Evolutionary conservation across 1,140 invertebrate species (phyloP), one percentile per base, ranked within the genome.

Genomic region (Drosophila nigromelanica): DNA sequence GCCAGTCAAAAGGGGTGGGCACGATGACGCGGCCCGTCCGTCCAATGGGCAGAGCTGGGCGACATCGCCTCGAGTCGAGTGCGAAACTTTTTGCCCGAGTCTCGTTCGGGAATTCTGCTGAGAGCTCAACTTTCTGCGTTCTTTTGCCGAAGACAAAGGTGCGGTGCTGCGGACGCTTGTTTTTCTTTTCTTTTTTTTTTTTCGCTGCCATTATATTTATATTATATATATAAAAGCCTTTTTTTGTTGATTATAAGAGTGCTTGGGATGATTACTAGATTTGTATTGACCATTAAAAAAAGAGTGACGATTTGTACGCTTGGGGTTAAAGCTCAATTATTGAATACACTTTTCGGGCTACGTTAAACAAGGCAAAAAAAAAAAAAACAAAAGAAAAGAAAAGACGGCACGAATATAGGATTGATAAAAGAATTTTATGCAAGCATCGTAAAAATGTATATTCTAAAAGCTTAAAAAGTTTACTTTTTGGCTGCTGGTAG

Each of bases 81-180:
- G 67, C 47, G 55, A 76, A 82, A 83, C 72, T 82, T 82, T 82
- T 71, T 80, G 39, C 56, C 60, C 43, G 75, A 59, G 58, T 69
- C 45, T 52, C 51, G 56, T 52, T 76, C 55, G 47, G 58, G 60
- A 64, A 73, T 73, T 71, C 50, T 54, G 14, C 18, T 61, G 21
- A 58, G 59, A 72, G 61, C 69, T 72, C 47, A 82, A 82, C 64
- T 75, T 81, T 73, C 45, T 63, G 37, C 39, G 60, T 21, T 54
- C 7, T 8, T 42, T 45, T 39, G 48, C 60, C 55, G 73, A 33
- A 70, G 8, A 56, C 45, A 54, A 47, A 18, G 24, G 33, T 27
- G 14, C 18, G 8, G 37, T 11, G 37, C 42, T 35, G 43, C 4
- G 14, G 42, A 52, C 58, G 69, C 51, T 62, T 79, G 55, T 62